Conservation (phyloP, 2,797 vertebrate species). For the Vespertilio murinus region DNA sequence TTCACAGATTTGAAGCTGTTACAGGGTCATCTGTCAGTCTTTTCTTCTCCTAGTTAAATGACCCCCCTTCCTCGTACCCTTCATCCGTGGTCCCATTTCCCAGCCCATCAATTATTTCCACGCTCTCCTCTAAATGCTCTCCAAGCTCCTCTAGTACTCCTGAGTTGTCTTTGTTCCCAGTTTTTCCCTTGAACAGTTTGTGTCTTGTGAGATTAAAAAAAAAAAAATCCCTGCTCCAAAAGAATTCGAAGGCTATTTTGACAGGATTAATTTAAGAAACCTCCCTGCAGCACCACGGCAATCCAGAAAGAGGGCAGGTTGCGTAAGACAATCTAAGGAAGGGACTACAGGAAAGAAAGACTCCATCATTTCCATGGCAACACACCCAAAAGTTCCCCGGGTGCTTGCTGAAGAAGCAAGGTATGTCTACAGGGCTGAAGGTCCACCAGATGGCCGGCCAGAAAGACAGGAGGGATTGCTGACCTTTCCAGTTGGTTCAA, state of each 20-base stretch:
- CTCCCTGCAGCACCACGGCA: slow-evolving; percentile 57
- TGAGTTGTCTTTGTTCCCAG: slow-evolving; percentile 80
- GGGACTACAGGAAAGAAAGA: slow-evolving; percentile 69
- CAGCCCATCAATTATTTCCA: slow-evolving; percentile 27
- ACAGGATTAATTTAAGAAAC: slow-evolving; percentile 76
- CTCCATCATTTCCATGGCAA: slow-evolving; percentile 73
- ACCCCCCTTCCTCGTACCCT: neutral
- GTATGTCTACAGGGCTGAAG: neutral
- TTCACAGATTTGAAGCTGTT: neutral
- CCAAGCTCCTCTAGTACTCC: slow-evolving; percentile 7
- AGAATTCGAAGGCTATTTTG: slow-evolving; percentile 77
- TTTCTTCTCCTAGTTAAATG: neutral
- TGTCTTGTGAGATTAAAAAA: slow-evolving; percentile 68
- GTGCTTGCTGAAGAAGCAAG: slow-evolving; percentile 62
- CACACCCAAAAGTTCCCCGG: slow-evolving; percentile 64
- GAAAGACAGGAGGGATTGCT: neutral
- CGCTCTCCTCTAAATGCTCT: slow-evolving; percentile 3
- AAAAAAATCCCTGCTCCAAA: slow-evolving; percentile 63
- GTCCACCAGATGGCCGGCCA: neutral
- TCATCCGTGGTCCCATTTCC: neutral
- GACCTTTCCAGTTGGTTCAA: neutral
- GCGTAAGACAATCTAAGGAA: slow-evolving; percentile 66
- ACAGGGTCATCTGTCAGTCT: slow-evolving; percentile 36
- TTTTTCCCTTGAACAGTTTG: slow-evolving; percentile 75
- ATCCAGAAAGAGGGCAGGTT: slow-evolving; percentile 67